phyloP scores from a whole-genome alignment of 2,888 invertebrate species.

The Megastigmus dorsalis region DNA sequence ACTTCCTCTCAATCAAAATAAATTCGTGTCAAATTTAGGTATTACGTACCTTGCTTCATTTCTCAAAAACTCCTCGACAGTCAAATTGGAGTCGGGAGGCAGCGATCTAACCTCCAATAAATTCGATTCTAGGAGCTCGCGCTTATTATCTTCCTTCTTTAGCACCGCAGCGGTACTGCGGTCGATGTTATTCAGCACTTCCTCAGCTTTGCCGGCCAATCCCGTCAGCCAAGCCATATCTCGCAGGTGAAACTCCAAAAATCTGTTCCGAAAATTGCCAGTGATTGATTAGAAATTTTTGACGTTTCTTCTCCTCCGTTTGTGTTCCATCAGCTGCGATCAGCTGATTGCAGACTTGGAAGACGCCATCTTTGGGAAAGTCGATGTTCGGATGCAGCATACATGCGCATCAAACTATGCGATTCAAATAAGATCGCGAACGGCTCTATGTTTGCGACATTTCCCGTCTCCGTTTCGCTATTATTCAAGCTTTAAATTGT shows the following conservation, averaged over 20 bases:
- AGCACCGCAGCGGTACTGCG: conserved; percentile 83
- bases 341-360: background rate
- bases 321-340: background rate
- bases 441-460: no score
- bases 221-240: conserved; percentile 84
- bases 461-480: no score
- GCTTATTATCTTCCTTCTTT: conserved; percentile 66
- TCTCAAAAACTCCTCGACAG: conserved; percentile 50
- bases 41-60: conserved; percentile 50
- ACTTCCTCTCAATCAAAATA: no score
- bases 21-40: no score
- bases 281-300: background rate
- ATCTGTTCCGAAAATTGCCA: conserved; percentile 5
- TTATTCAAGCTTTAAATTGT: no score
- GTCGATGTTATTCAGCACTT: conserved; percentile 84
- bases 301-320: background rate
- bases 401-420: no score
- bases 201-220: conserved; percentile 84
- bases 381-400: background rate
- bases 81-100: conserved; percentile 53
- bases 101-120: conserved; percentile 68
- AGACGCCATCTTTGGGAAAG: conserved; percentile 32
- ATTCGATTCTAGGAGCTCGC: conserved; percentile 61
- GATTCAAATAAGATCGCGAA: no score
- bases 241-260: background rate